Conservation (phyloP, 2,113 vertebrate species). For the Laticauda colubrina region DNA sequence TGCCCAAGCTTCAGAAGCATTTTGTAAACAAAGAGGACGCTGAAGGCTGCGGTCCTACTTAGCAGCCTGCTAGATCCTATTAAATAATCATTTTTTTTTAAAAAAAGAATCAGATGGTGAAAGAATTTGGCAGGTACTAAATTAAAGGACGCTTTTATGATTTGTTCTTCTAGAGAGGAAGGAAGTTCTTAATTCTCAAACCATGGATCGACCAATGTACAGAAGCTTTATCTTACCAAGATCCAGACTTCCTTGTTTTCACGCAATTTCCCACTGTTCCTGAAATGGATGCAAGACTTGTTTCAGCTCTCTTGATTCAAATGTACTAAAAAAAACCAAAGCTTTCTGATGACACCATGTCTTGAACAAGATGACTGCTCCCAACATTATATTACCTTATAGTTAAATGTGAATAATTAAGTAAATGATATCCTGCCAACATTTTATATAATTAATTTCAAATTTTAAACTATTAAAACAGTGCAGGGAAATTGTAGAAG, state of each 20-base stretch:
- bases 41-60: not conserved
- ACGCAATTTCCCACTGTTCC: not conserved
- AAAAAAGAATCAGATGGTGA: not conserved
- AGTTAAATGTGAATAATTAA: not conserved
- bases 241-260: not conserved
- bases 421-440: slow-evolving; percentile 3
- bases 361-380: not conserved
- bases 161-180: not conserved
- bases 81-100: not conserved
- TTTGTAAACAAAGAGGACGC: not conserved
- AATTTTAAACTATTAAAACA: slow-evolving; percentile 42
- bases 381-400: not conserved
- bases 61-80: not conserved
- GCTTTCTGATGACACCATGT: not conserved
- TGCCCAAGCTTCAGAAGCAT: not conserved
- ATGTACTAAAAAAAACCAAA: not conserved
- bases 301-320: not conserved
- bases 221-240: not conserved
- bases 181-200: not conserved
- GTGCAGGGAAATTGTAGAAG: slow-evolving; percentile 30
- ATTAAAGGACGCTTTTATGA: not conserved
- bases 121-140: not conserved
- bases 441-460: slow-evolving; percentile 33
- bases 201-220: not conserved
- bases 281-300: not conserved